Conservation (phyloP, 2,113 vertebrate genomes). For the Eudyptes chrysolophus region DNA sequence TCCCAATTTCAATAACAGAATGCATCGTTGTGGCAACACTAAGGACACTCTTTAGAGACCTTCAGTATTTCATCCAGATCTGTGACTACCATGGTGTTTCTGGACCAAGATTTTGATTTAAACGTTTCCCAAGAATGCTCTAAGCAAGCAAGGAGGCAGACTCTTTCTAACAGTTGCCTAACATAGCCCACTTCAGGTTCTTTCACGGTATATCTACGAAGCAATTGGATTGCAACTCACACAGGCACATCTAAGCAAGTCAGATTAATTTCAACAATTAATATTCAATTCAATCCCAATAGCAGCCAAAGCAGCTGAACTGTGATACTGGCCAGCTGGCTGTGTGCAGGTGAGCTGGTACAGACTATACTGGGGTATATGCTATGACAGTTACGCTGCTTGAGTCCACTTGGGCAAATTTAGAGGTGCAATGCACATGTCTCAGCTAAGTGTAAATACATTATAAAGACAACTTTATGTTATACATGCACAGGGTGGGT, state of each 20-base stretch:
- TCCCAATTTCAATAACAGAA: background rate
- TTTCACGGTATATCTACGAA: background rate
- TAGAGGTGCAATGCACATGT: background rate
- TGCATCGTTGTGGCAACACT: background rate
- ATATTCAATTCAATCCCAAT: background rate
- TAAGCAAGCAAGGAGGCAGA: background rate
- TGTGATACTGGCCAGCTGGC: background rate
- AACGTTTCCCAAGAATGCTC: background rate
- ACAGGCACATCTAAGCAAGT: background rate
- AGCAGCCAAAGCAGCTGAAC: background rate
- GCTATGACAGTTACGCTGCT: background rate
- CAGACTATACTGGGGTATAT: accelerated
- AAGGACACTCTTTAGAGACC: background rate
- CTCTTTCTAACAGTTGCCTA: background rate
- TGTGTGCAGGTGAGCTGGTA: background rate
- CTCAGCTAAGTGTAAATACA: background rate
- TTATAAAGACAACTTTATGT: background rate
- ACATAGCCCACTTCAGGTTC: background rate
- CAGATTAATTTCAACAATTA: background rate
- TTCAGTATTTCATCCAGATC: background rate
- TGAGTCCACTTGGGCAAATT: background rate
- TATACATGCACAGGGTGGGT: background rate
- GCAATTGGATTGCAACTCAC: background rate
- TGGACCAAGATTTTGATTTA: background rate
- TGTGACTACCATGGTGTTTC: background rate